Evolutionary conservation across 2,888 invertebrate genomes (phyloP).

Genomic region (Disparrhopalites patrizii): DNA sequence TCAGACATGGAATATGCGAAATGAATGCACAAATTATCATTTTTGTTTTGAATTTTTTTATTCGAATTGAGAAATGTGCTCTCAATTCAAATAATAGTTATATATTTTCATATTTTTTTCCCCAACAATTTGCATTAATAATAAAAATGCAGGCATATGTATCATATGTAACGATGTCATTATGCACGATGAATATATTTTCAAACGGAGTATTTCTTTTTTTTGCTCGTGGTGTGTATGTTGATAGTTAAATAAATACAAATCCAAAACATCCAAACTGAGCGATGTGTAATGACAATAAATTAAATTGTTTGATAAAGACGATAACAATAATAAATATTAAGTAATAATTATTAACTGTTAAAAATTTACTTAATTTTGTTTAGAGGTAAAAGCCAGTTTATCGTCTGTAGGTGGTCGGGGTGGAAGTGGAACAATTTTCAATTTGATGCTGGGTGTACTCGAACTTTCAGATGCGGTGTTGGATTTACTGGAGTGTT

Average conservation of each 20-base stretch:
- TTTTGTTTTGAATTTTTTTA: no score
- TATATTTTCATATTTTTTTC: no score
- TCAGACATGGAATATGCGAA: no score
- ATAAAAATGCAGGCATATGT: no score
- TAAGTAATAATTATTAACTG: not conserved
- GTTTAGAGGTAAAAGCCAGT: slow-evolving; percentile 9
- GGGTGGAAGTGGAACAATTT: slow-evolving; percentile 10
- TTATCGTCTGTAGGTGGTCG: slow-evolving; percentile 25
- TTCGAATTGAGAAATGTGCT: no score
- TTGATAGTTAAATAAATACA: slow-evolving; percentile 5
- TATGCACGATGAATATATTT: slow-evolving; percentile 2
- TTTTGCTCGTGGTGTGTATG: not conserved
- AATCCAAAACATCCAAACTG: not conserved
- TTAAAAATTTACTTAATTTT: slow-evolving; percentile 7
- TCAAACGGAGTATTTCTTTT: slow-evolving; percentile 6
- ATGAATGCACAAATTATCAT: no score
- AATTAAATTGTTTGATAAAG: slow-evolving; percentile 5
- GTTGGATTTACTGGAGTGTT: slow-evolving; percentile 18
- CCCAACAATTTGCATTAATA: no score
- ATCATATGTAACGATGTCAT: no score
- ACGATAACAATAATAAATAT: no score
- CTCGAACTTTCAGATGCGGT: not conserved
- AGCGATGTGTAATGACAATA: not conserved
- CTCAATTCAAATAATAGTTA: no score
- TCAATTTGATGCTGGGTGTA: slow-evolving; percentile 15